Evolutionary conservation across 2,113 vertebrate species (phyloP), one percentile per base, ranked within the genome.

Genomic region (Caranx ignobilis): DNA sequence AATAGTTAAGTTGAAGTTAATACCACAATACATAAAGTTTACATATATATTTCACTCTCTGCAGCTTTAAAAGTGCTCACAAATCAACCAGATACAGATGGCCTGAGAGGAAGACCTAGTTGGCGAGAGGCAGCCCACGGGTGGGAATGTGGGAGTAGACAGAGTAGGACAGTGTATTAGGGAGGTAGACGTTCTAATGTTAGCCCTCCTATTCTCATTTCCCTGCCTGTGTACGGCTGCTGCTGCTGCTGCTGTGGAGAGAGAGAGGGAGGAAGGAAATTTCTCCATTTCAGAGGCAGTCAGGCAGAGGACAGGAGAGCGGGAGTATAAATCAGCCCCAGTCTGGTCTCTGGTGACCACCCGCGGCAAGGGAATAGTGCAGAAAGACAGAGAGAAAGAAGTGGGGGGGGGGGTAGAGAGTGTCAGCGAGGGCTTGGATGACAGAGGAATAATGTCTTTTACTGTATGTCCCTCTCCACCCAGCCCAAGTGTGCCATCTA

Each of bases 281-380:
- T 94, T 95, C 93, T 94, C 90, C 95, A 93, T 91, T 94, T 94
- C 83, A 84, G 94, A 95, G 91, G 95, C 96, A 97, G 95, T 95
- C 95, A 94, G 94, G 96, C 96, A 47, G 94, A 96, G 95, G 96
- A 96, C 96, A 95, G 84, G 95, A 95, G 89, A 95, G 94, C 94
- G 94, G 95, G 93, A 96, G 94, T 96, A 98, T 97, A 97, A 97
- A 98, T 99, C 97, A 98, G 96, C 88, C 91, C 73, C 85, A 81
- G 85, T 86, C 86, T 71, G 88, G 95, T 96, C 96, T 95, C 94
- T 60, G 94, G 95, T 95, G 96, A 96, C 91, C 93, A 96, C 94
- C 82, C 94, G 94, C 95, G 93, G 95, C 95, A 95, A 95, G 96
- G 96, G 96, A 95, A 95, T 93, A 91, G 92, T 85, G 84, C 92